These are phyloP conservation scores for Pyrrhosoma nymphula DNA, from an alignment of 2,888 invertebrate species.

Conservation along the genomic window DNA sequence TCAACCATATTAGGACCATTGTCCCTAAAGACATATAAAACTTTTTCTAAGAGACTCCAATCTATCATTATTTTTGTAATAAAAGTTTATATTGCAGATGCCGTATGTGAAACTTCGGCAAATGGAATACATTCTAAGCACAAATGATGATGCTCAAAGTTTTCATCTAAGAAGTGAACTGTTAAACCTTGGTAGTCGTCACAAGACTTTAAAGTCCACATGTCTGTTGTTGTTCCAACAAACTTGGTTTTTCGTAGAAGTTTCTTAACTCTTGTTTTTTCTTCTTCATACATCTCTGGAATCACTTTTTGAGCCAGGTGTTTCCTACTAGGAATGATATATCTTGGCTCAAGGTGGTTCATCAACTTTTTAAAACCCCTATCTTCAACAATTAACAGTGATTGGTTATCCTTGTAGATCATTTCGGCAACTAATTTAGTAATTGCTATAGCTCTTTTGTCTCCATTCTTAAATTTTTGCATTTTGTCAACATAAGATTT, in stretches of 20 bases:
- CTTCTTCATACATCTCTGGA: slow-evolving; percentile 70
- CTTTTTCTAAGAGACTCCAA: not conserved
- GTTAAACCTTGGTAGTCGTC: too few relatives aligned
- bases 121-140: not conserved
- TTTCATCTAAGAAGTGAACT: too few relatives aligned
- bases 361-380: slow-evolving; percentile 72
- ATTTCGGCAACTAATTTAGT: slow-evolving; percentile 69
- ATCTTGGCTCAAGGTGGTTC: not conserved
- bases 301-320: too few relatives aligned
- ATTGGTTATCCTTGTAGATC: slow-evolving; percentile 72
- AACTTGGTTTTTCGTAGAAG: slow-evolving; percentile 70
- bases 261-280: slow-evolving; percentile 69
- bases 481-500: slow-evolving; percentile 29
- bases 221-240: slow-evolving; percentile 73
- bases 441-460: slow-evolving; percentile 19
- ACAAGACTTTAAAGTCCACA: slow-evolving; percentile 72
- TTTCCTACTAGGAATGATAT: too few relatives aligned
- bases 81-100: not conserved
- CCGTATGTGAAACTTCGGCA: not conserved
- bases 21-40: not conserved
- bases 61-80: not conserved
- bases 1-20: not conserved
- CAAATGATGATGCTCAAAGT: not conserved
- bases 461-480: slow-evolving; percentile 40
- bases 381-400: slow-evolving; percentile 73